A percentile compares a stretch with the other conserved stretches of the same genome.
phyloP scores from a whole-genome alignment of 2,888 invertebrate species.

The Stegophylla sp. region DNA sequence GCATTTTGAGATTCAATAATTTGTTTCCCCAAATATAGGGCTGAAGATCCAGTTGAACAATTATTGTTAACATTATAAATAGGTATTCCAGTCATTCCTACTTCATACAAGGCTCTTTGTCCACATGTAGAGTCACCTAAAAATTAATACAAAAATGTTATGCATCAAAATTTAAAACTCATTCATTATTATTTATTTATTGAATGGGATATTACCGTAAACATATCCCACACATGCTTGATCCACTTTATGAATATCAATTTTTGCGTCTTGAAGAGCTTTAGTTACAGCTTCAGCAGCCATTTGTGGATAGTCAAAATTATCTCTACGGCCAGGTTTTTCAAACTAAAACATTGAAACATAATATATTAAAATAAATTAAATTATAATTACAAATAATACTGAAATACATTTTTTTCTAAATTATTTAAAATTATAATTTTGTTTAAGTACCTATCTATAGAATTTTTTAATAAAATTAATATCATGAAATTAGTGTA shows the following conservation, averaged over 20 bases:
- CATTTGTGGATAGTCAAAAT: slow-evolving; percentile 93
- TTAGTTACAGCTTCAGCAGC: slow-evolving; percentile 90
- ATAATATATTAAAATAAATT: no score
- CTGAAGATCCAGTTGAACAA: slow-evolving; percentile 95
- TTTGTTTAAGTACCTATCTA: not conserved
- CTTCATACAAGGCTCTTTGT: slow-evolving; percentile 90
- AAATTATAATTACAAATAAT: not conserved
- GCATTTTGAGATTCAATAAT: slow-evolving; percentile 86
- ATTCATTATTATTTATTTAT: not conserved
- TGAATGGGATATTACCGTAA: slow-evolving; percentile 70
- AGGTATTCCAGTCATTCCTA: slow-evolving; percentile 96
- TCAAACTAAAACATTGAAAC: slow-evolving; percentile 73
- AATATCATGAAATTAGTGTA: not conserved
- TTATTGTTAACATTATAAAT: slow-evolving; percentile 98
- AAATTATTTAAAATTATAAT: not conserved
- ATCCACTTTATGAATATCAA: slow-evolving; percentile 79
- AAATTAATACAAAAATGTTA: slow-evolving; percentile 24
- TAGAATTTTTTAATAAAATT: not conserved
- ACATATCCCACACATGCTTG: slow-evolving; percentile 94
- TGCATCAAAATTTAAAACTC: not conserved
- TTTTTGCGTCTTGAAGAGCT: slow-evolving; percentile 83
- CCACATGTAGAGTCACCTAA: slow-evolving; percentile 91
- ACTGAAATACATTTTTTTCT: not conserved
- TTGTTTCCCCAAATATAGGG: slow-evolving; percentile 88
- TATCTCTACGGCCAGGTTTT: slow-evolving; percentile 82